A percentile compares a stretch with the other conserved stretches of the same genome.
phyloP scores from a whole-genome alignment of 2,888 invertebrate genomes.

The Chirona hameri region DNA sequence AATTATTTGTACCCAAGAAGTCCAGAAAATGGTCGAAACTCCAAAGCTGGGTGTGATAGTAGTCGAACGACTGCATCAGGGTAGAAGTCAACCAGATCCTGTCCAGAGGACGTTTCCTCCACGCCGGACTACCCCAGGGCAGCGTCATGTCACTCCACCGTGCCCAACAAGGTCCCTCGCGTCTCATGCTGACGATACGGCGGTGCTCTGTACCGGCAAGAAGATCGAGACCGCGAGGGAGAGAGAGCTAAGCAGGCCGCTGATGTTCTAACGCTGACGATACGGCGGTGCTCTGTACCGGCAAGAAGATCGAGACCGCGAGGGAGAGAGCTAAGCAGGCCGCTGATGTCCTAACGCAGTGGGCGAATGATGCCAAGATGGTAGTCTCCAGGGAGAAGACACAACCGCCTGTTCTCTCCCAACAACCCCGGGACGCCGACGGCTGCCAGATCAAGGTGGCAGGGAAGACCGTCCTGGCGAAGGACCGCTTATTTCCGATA shows the following conservation, averaged over 20 bases:
- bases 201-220: too few relatives aligned
- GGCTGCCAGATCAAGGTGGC: neutral
- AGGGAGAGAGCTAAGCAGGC: neutral
- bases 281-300: too few relatives aligned
- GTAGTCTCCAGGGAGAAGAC: neutral
- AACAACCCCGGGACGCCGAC: neutral
- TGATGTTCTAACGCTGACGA: neutral
- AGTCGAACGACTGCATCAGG: too few relatives aligned
- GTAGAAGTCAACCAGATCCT: too few relatives aligned
- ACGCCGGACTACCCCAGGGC: too few relatives aligned
- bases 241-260: neutral
- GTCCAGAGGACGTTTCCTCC: too few relatives aligned
- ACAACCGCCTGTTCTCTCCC: neutral
- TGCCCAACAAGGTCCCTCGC: too few relatives aligned
- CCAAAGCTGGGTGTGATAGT: too few relatives aligned
- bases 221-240: neutral
- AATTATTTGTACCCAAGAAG: too few relatives aligned
- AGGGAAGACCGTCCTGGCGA: neutral
- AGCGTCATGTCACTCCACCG: too few relatives aligned
- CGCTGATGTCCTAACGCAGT: neutral
- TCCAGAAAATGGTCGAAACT: too few relatives aligned
- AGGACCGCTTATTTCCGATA: neutral
- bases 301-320: neutral
- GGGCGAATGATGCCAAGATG: neutral
- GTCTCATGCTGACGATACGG: too few relatives aligned